Conservation (phyloP, 2,797 vertebrate species). For the Carapus acus region DNA sequence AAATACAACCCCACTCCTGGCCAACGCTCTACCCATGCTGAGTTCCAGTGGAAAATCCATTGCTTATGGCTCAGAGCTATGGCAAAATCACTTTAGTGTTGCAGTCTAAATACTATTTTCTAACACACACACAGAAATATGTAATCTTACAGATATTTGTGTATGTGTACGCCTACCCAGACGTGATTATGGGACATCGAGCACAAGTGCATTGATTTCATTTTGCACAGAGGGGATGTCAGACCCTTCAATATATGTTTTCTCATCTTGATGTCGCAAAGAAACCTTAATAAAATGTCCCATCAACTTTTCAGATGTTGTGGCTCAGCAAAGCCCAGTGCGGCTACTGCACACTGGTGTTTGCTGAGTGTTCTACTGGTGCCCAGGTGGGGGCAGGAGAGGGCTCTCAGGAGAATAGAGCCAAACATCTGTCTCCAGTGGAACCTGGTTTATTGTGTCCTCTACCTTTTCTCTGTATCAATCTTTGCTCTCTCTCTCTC, state of each 20-base stretch:
- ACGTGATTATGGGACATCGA: background rate
- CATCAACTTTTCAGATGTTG: background rate
- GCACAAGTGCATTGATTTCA: slow-evolving; percentile 1
- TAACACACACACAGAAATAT: background rate
- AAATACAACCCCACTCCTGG: slow-evolving; percentile 48
- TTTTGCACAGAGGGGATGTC: slow-evolving; percentile 1
- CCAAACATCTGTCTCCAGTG: slow-evolving; percentile 50
- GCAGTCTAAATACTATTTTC: slow-evolving; percentile 9
- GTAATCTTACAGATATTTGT: background rate
- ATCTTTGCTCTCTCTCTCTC: background rate
- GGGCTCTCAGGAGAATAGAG: slow-evolving; percentile 46
- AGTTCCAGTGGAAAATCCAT: slow-evolving; percentile 34
- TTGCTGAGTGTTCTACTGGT: slow-evolving; percentile 38
- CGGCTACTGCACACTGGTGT: background rate
- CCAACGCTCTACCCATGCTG: slow-evolving; percentile 21
- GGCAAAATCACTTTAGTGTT: slow-evolving; percentile 16
- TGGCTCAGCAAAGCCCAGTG: slow-evolving; percentile 17
- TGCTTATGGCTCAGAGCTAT: slow-evolving; percentile 30
- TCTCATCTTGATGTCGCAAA: background rate
- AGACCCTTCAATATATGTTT: background rate
- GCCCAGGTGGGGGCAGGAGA: slow-evolving; percentile 69
- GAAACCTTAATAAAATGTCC: slow-evolving; percentile 1
- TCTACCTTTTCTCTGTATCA: background rate
- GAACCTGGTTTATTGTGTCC: slow-evolving; percentile 47
- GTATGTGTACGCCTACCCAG: background rate